phyloP scores from a whole-genome alignment of 2,113 vertebrate genomes.

The Semnopithecus entellus region DNA sequence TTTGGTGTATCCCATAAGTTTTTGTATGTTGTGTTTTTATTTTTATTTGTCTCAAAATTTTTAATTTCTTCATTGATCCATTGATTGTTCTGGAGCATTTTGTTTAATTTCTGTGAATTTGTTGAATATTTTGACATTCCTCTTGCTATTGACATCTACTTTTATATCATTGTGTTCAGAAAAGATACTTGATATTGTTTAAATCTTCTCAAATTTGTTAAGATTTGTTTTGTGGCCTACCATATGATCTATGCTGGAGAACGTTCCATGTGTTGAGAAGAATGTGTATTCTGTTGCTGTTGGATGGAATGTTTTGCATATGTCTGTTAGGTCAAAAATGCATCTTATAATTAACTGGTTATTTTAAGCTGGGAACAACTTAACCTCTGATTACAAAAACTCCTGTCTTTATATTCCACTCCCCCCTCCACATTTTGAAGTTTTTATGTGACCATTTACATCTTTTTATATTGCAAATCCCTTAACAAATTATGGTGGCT shows the following conservation, averaged over 20 bases:
- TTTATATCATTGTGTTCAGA: background rate
- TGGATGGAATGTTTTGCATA: background rate
- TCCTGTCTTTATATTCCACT: background rate
- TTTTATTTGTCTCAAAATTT: background rate
- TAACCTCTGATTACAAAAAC: background rate
- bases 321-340: background rate
- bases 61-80: background rate
- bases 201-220: background rate
- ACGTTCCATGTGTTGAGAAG: background rate
- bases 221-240: background rate
- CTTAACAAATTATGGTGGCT: background rate
- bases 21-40: background rate
- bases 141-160: background rate
- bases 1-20: background rate
- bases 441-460: background rate
- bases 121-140: background rate
- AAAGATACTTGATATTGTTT: background rate
- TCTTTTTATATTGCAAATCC: background rate
- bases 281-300: background rate
- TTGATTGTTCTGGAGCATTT: background rate
- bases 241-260: background rate
- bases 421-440: background rate
- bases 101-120: background rate
- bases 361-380: background rate
- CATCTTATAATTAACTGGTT: background rate